A percentile compares a stretch with the other conserved stretches of the same genome.
Conservation (phyloP, 2,888 invertebrate species). For the Scaptomyza reducta region DNA sequence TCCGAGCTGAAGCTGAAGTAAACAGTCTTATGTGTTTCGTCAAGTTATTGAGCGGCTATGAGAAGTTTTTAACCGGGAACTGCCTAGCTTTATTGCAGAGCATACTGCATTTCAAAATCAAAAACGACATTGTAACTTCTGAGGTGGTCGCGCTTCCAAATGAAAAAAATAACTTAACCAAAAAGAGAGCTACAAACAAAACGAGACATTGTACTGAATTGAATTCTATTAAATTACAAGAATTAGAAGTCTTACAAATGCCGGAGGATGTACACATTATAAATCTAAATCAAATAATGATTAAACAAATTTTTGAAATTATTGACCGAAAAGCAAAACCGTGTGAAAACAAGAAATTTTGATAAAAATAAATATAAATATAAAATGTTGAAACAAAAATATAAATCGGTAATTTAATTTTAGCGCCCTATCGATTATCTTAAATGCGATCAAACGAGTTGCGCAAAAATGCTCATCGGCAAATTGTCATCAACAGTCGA, state of each 20-base stretch:
- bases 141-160: constrained; percentile 8
- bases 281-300: background rate
- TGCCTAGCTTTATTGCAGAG: background rate
- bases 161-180: background rate
- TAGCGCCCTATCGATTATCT: constrained; percentile 12
- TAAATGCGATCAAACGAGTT: background rate
- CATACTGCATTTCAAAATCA: background rate
- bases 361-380: too few species aligned
- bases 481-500: constrained; percentile 10
- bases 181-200: too few species aligned
- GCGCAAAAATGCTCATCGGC: too few species aligned
- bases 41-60: constrained; percentile 15
- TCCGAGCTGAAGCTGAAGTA: constrained; percentile 24
- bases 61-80: background rate
- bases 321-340: constrained; percentile 2
- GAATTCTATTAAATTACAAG: too few species aligned
- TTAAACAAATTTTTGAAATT: constrained; percentile 2
- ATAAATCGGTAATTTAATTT: background rate
- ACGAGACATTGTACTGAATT: too few species aligned
- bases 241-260: too few species aligned
- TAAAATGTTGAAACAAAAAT: background rate
- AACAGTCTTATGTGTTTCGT: constrained; percentile 11
- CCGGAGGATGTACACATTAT: background rate
- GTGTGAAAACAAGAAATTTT: too few species aligned
- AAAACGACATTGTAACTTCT: background rate